Percentiles rank a stretch among this genome's conserved stretches.
These are phyloP conservation scores for Mus minutoides DNA, from an alignment of 2,797 vertebrate genomes.

Conservation along the genomic window DNA sequence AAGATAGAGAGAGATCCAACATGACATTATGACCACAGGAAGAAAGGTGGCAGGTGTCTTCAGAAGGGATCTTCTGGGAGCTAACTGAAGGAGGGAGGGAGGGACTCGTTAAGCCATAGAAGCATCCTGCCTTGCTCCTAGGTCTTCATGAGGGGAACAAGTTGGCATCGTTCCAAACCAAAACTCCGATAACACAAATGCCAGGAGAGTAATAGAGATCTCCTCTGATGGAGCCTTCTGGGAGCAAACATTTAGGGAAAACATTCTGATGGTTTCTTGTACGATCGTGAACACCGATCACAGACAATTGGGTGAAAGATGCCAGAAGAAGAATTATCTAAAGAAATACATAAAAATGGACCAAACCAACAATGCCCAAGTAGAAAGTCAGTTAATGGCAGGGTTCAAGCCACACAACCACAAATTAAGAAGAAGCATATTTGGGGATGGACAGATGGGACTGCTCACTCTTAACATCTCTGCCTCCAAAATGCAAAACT, in stretches of 20 bases:
- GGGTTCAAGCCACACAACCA: background rate
- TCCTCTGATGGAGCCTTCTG: background rate
- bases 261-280: background rate
- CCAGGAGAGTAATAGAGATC: background rate
- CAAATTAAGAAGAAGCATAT: background rate
- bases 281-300: background rate
- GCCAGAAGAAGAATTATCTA: background rate
- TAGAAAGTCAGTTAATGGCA: background rate
- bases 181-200: background rate
- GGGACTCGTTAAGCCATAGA: background rate
- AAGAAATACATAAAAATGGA: background rate
- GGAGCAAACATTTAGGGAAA: background rate
- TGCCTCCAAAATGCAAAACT: background rate
- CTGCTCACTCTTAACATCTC: background rate
- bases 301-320: constrained; percentile 14
- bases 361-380: background rate
- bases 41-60: background rate
- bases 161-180: background rate
- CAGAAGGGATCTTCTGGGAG: background rate
- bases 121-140: background rate
- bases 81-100: background rate
- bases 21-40: background rate
- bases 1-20: background rate
- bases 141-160: background rate
- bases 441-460: background rate